Conservation (phyloP, 2,888 invertebrate species). For the Notocelia uddmanniana region DNA sequence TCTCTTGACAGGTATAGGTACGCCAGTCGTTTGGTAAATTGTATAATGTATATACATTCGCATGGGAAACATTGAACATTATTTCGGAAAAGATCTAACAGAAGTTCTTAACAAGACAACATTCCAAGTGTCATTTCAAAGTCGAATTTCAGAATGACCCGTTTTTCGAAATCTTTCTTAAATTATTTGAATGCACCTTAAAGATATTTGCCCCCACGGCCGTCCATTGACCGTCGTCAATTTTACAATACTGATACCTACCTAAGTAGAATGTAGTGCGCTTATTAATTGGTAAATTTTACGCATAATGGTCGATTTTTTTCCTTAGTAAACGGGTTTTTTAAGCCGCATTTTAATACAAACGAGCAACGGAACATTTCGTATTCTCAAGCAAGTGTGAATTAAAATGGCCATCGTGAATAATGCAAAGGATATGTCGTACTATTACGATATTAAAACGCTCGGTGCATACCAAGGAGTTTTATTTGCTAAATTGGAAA, state of each 20-base stretch:
- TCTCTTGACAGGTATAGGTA: no score
- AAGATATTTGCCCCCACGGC: background rate
- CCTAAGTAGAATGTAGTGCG: background rate
- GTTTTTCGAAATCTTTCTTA: background rate
- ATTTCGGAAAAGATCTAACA: no score
- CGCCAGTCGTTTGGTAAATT: no score
- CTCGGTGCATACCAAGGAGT: slow-evolving; percentile 36
- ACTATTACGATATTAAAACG: slow-evolving; percentile 46
- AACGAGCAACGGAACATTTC: slow-evolving; percentile 28
- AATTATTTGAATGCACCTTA: background rate
- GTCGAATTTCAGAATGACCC: no score
- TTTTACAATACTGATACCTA: slow-evolving; percentile 17
- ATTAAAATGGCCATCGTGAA: slow-evolving; percentile 36
- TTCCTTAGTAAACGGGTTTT: slow-evolving; percentile 25
- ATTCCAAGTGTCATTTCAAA: no score
- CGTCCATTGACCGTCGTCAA: background rate
- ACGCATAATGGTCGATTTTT: slow-evolving; percentile 11
- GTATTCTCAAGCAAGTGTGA: slow-evolving; percentile 29
- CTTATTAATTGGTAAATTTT: slow-evolving; percentile 17
- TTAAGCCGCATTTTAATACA: slow-evolving; percentile 16
- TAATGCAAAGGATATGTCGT: slow-evolving; percentile 32
- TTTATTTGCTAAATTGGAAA: slow-evolving; percentile 28
- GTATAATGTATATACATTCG: no score
- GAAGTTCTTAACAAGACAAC: no score
- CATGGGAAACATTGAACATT: background rate